Base-by-base conservation (phyloP, 1,140 invertebrate species). In the Stegodyphus dumicola region DNA sequence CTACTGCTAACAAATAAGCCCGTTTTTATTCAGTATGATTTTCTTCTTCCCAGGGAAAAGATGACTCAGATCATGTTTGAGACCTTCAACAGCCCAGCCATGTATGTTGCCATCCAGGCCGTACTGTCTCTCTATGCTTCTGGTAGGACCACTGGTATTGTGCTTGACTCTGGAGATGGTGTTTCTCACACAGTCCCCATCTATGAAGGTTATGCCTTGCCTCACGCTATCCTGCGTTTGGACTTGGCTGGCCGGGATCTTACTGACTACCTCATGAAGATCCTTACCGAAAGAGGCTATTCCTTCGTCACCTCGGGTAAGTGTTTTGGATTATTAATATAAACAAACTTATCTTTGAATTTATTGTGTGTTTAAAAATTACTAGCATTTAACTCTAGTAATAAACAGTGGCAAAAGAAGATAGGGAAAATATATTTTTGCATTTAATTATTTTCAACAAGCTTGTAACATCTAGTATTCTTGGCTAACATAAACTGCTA, bases 71-170 rank as follows among this genome's bases (percentile, higher is more conserved):
- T 93, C 89, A 93, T 93, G 92, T 93, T 93, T 88, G 92, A 93
- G 89, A 93, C 92, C 88, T 93, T 93, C 89, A 92, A 92, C 89
- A 90, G 91, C 5, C 92, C 92, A 17, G 92, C 92, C 56, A 91
- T 92, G 91, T 91, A 92, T 87, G 92, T 92, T 48, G 91, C 92
- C 83, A 92, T 92, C 86, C 92, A 93, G 91, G 94, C 94, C 87
- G 94, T 95, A 13, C 92, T 95, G 17, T 95, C 95, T 53, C 92
- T 97, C 90, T 97, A 97, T 91, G 95, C 95, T 85, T 96, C 95
- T 88, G 95, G 96, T 93, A 94, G 96, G 94, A 93, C 92, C 88
- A 93, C 93, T 74, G 92, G 92, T 90, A 91, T 92, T 73, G 92
- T 93, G 1, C 87, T 93, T 15, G 92, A 92, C 87, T 91, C 91